Conservation (phyloP, 1,140 invertebrate genomes). For the Aphis gossypii region DNA sequence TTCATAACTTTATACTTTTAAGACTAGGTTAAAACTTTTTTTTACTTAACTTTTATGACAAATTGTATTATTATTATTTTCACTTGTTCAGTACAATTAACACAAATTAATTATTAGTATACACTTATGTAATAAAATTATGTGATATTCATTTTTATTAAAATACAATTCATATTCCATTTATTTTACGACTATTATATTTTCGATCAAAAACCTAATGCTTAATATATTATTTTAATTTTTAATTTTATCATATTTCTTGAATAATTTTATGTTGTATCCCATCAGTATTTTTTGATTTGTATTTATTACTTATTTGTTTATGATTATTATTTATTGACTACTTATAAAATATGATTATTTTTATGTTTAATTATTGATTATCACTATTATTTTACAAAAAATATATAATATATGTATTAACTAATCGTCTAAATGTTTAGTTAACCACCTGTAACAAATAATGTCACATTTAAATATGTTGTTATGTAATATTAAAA, state of each 20-base stretch:
- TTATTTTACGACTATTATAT: background rate
- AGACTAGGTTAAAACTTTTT: background rate
- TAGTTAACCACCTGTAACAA: background rate
- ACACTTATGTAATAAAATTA: background rate
- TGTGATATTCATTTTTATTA: slow-evolving; percentile 19
- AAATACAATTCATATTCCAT: background rate
- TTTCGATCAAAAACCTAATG: background rate
- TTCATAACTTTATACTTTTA: background rate
- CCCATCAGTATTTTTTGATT: slow-evolving; percentile 42
- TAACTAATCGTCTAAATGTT: background rate
- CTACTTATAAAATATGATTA: slow-evolving; percentile 22
- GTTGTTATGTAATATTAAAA: slow-evolving; percentile 50
- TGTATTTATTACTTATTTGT: slow-evolving; percentile 32
- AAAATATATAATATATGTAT: too few species aligned
- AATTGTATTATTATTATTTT: background rate
- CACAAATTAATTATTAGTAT: background rate
- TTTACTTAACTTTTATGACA: background rate
- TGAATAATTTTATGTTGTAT: background rate
- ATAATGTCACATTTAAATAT: slow-evolving; percentile 40
- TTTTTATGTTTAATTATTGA: background rate
- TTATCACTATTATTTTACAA: slow-evolving; percentile 13
- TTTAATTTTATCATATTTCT: background rate
- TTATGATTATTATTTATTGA: slow-evolving; percentile 27
- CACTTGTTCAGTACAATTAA: background rate
- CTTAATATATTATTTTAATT: background rate